Evolutionary conservation across 1,140 invertebrate genomes (phyloP), one percentile per base, ranked within the genome.

Genomic region (Ruditapes philippinarum): DNA sequence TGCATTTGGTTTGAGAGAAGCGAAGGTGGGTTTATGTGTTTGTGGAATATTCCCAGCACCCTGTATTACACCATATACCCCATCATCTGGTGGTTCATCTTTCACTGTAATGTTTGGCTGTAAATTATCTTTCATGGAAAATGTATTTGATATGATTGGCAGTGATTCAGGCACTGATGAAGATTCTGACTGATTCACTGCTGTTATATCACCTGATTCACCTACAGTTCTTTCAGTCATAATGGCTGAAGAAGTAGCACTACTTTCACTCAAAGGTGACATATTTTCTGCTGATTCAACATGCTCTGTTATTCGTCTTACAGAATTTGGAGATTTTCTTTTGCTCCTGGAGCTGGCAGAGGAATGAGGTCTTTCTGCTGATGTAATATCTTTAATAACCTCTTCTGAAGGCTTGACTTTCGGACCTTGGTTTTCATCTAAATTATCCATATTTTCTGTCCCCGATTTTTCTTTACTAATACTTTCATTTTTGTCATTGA

Each of bases 1-100:
- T 9, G 65, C 65, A 17, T 31, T 2, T 38, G 33, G 11, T 22
- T n/a, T 17, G 38, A 9, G 17, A 19, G 33, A 7, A 14, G 14
- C 36, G n/a, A 22, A 2, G 19, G 65, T 2, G 14, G 1, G 11
- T 5, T 38, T 28, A 1, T 4, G 22, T 28, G 4, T 38, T 28
- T 36, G 33, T 38, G 65, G n/a, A 70, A 12, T 31, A 33, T 36
- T 65, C 7, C 7, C 65, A 70, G 3, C 5, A 22, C 19, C 38
- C 36, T 70, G 11, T 17, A 70, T 38, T 9, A 51, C n/a, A 25
- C 74, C 74, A 51, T 78, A 78, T 17, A 31, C 31, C 28, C 57
- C 36, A 60, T 81, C 79, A 60, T 81, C 79, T 28, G 33, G 28
- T 38, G 54, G 79, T 60, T 81, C 79, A 42, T 40, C 40, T 28